Evolutionary conservation across 2,797 vertebrate species (phyloP).

Genomic region (Corythornis leucogaster): DNA sequence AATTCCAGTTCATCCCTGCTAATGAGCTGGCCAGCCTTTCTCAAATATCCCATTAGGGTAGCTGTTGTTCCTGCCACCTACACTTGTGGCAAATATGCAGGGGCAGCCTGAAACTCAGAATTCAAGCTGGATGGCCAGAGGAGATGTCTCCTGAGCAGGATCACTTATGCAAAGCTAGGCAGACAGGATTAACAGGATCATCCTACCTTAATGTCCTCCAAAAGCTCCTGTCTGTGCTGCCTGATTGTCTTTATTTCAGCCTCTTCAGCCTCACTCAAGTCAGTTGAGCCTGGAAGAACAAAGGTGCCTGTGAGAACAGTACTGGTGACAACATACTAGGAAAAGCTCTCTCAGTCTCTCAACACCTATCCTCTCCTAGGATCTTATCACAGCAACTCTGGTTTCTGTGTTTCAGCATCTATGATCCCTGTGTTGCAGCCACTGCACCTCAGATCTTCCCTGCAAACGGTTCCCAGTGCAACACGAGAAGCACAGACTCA

Average conservation of each 20-base stretch:
- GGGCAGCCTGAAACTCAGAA: not conserved
- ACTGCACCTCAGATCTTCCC: not conserved
- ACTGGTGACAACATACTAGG: not conserved
- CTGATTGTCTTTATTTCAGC: conserved; percentile 76
- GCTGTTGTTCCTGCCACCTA: not conserved
- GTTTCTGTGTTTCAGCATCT: not conserved
- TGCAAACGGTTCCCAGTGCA: not conserved
- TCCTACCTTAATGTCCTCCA: conserved; percentile 81
- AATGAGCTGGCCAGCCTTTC: not conserved
- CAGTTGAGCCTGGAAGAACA: conserved; percentile 59
- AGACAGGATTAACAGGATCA: not conserved
- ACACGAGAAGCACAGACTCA: not conserved
- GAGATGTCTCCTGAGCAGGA: not conserved
- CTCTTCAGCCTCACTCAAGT: conserved; percentile 66
- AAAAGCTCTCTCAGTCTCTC: not conserved
- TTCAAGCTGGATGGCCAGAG: not conserved
- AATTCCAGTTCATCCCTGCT: not conserved
- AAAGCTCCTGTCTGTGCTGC: conserved; percentile 71
- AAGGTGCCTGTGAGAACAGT: not conserved
- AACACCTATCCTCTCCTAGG: not conserved
- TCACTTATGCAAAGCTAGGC: not conserved
- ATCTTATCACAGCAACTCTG: not conserved
- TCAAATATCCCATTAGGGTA: not conserved
- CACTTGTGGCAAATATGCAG: not conserved
- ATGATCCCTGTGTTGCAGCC: not conserved